These are phyloP conservation scores for Chelon labrosus DNA, from an alignment of 2,797 vertebrate species.

Conservation along the genomic window DNA sequence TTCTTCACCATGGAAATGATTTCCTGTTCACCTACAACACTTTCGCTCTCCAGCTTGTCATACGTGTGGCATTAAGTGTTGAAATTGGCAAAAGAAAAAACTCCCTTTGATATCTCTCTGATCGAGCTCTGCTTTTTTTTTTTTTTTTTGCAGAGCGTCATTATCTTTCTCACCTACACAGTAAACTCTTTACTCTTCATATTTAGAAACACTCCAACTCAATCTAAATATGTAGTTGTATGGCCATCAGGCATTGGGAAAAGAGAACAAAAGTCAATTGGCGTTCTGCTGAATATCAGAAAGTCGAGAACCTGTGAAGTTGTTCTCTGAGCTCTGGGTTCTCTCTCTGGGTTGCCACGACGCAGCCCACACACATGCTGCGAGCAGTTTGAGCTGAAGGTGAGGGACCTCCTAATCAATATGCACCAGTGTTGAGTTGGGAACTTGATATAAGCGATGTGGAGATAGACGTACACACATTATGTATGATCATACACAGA, in stretches of 20 bases:
- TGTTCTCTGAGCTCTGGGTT: conserved; percentile 11
- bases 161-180: background rate
- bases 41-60: too few species aligned
- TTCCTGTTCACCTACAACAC: background rate
- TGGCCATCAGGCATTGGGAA: background rate
- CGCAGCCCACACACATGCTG: conserved; percentile 19
- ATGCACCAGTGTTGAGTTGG: conserved; percentile 11
- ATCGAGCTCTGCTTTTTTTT: background rate
- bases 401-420: conserved; percentile 35
- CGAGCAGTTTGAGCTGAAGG: conserved; percentile 31
- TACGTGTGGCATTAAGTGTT: background rate
- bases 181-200: background rate
- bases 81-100: background rate
- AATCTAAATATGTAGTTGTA: background rate
- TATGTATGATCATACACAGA: conserved; percentile 25
- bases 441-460: conserved; percentile 22
- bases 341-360: conserved; percentile 7
- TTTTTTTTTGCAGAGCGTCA: background rate
- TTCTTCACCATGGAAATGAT: background rate
- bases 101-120: background rate
- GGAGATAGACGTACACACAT: conserved; percentile 13
- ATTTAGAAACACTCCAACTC: background rate
- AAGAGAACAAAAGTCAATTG: conserved; percentile 15
- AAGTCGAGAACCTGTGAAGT: conserved; percentile 21
- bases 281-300: conserved; percentile 24